Conservation (phyloP, 2,888 invertebrate species). For the Tipula helvola region DNA sequence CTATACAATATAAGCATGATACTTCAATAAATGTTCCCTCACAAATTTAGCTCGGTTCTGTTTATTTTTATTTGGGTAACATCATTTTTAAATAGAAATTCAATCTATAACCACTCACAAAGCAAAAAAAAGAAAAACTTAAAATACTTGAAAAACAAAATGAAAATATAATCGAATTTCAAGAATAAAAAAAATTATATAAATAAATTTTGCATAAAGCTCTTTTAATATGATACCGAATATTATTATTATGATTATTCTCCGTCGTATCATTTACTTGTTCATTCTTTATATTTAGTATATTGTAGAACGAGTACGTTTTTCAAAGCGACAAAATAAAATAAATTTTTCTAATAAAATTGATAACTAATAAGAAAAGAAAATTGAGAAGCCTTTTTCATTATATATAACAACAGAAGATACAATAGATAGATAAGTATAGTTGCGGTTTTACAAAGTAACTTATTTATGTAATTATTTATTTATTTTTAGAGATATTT, state of each 20-base stretch:
- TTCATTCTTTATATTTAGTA: neutral
- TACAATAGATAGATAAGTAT: neutral
- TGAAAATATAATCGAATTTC: slow-evolving; percentile 4
- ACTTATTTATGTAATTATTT: too few species aligned
- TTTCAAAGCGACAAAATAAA: neutral
- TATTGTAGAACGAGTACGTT: neutral
- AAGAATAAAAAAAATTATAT: neutral
- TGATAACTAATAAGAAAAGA: neutral
- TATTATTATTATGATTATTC: neutral
- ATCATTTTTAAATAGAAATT: neutral
- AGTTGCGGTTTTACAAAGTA: neutral
- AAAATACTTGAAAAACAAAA: neutral
- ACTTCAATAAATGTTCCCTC: neutral
- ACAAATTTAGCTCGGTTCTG: neutral
- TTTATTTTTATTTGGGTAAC: neutral
- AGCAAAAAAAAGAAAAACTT: neutral
- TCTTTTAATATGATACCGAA: neutral
- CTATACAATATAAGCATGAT: neutral
- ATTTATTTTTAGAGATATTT: too few species aligned
- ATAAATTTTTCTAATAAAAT: neutral
- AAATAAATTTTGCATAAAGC: neutral
- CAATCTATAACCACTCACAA: neutral
- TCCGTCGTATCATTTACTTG: neutral
- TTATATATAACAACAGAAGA: neutral
- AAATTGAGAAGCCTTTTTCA: neutral